phyloP scores from a whole-genome alignment of 1,140 invertebrate genomes.

The Apis dorsata region DNA sequence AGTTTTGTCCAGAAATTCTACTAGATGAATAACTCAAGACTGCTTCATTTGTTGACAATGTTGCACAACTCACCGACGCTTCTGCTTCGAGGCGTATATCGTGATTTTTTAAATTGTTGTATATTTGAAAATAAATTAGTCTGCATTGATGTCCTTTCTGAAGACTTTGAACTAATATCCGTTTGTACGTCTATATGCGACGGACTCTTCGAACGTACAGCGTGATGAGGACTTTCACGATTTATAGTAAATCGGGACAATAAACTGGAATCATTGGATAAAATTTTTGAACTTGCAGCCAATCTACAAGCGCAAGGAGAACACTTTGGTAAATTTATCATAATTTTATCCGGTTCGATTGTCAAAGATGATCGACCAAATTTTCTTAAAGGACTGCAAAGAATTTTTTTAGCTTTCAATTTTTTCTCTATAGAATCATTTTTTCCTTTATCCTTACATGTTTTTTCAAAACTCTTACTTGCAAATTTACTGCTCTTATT shows the following conservation, averaged over 20 bases:
- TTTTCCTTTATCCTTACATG: slow-evolving; percentile 54
- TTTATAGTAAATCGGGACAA: slow-evolving; percentile 42
- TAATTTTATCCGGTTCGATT: slow-evolving; percentile 72
- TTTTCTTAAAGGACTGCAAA: slow-evolving; percentile 73
- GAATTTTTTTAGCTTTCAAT: slow-evolving; percentile 65
- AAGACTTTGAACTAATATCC: slow-evolving; percentile 35
- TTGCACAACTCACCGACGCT: slow-evolving; percentile 75
- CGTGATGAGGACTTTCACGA: slow-evolving; percentile 74
- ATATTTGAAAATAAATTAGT: slow-evolving; percentile 70
- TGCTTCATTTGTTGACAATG: slow-evolving; percentile 73
- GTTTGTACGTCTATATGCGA: slow-evolving; percentile 50
- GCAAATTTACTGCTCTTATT: slow-evolving; percentile 57
- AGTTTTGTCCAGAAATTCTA: slow-evolving; percentile 69
- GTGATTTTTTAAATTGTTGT: slow-evolving; percentile 66
- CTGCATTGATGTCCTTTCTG: slow-evolving; percentile 65
- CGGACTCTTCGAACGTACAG: slow-evolving; percentile 70
- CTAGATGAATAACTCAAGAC: slow-evolving; percentile 74
- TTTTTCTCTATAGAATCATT: slow-evolving; percentile 64
- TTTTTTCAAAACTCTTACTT: slow-evolving; percentile 60
- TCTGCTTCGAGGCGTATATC: slow-evolving; percentile 65
- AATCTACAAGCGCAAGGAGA: slow-evolving; percentile 78
- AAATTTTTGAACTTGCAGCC: slow-evolving; percentile 77
- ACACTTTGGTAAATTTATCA: slow-evolving; percentile 76
- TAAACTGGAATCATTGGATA: slow-evolving; percentile 67
- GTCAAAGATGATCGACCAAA: slow-evolving; percentile 74